These are phyloP conservation scores for Stenchaetothrips biformis DNA, from an alignment of 2,888 invertebrate species.

Conservation along the genomic window DNA sequence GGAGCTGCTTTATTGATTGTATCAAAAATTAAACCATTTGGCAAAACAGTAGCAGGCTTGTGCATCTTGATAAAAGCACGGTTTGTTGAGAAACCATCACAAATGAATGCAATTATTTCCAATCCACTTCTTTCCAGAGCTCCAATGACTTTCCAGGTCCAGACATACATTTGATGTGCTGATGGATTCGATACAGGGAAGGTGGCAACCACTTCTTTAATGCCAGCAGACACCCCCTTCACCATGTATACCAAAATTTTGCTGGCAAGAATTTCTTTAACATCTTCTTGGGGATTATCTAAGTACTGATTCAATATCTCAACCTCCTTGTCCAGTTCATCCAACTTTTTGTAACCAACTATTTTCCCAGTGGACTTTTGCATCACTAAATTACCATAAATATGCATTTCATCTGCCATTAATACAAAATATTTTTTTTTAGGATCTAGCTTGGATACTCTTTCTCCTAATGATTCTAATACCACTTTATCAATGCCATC, in stretches of 20 bases:
- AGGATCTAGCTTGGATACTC: background rate
- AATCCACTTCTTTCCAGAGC: background rate
- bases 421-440: background rate
- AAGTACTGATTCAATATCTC: background rate
- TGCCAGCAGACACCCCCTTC: background rate
- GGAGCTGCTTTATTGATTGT: background rate
- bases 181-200: background rate
- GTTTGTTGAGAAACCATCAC: background rate
- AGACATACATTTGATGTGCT: background rate
- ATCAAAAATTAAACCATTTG: background rate
- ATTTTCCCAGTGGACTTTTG: background rate
- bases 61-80: background rate
- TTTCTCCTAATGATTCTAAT: background rate
- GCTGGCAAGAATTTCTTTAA: background rate
- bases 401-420: background rate
- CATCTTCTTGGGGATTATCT: background rate
- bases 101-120: background rate
- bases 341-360: background rate
- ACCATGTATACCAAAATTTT: background rate
- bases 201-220: background rate
- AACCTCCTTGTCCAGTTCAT: background rate
- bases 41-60: background rate
- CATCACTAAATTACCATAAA: background rate
- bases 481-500: background rate
- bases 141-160: no score